Base-by-base conservation (phyloP, 2,888 invertebrate genomes). In the Axea sp. region DNA sequence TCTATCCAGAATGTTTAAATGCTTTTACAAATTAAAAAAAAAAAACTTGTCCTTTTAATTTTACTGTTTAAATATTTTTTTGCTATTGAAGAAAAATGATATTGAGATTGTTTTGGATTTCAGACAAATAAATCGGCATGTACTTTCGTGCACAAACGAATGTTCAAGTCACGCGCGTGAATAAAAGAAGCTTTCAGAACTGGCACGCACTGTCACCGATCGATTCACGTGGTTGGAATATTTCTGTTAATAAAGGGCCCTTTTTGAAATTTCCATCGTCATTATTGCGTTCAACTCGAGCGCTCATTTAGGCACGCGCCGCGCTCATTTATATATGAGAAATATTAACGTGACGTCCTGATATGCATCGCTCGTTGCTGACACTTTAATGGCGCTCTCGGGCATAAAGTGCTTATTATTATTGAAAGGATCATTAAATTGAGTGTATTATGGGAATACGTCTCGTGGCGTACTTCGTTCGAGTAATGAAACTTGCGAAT, bases 351-450 rank as follows among this genome's bases (percentile, higher is more conserved):
- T 53, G 68, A 68, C 55, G 74, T 59, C 12, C 64, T 43, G 74
- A 74, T 74, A 74, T 43, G 74, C 64, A 74, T 74, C 74, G 74
- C 65, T 74, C 59, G 53, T 64, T 35, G 74, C 74, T 74, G 74
- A 69, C 74, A 74, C 69, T 74, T 74, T 74, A 74, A 74, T 74
- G 65, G 53, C 53, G 68, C 64, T 57, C 51, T 51, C 57, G 47
- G 30, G 59, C 57, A 59, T 64, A 65, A 74, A 74, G 74, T 74
- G 59, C 74, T 69, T 69, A 64, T 74, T 74, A 69, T 69, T 64
- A 74, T 51, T 69, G 53, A 69, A 69, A 45, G 74, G 59, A 51
- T 74, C 69, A 65, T 74, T 74, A 74, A 64, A 65, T 41, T 59
- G 59, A 74, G 57, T 64, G 64, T 47, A 68, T 62, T 68, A 68